Conservation (phyloP, 1,140 invertebrate genomes). For the Aplysia californica region DNA sequence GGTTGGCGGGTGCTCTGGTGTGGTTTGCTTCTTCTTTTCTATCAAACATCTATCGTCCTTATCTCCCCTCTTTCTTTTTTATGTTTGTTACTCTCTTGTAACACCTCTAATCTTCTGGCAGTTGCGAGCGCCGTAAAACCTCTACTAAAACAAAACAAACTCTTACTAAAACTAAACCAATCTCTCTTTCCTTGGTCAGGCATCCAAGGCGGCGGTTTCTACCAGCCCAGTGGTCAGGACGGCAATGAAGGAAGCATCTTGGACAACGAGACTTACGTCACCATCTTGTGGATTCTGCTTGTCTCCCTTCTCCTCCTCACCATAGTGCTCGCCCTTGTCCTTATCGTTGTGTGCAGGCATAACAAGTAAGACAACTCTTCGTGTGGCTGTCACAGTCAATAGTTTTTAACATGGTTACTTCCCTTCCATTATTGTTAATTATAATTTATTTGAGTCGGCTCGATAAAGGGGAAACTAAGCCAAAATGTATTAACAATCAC, state of each 20-base stretch:
- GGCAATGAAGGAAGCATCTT: background rate
- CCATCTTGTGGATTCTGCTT: constrained; percentile 13
- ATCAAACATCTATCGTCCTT: no score
- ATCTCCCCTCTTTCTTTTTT: background rate
- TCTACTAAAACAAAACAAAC: background rate
- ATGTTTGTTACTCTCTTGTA: background rate
- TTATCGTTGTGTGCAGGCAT: constrained; percentile 35
- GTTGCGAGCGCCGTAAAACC: background rate
- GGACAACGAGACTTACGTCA: background rate
- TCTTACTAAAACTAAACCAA: background rate
- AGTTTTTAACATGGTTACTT: no score
- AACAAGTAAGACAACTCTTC: constrained; percentile 43
- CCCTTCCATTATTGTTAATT: no score
- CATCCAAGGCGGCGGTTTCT: constrained; percentile 9
- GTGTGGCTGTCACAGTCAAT: no score
- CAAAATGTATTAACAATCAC: no score
- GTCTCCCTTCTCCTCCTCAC: constrained; percentile 26
- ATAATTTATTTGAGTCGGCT: no score
- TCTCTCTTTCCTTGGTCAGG: background rate
- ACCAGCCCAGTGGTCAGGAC: background rate
- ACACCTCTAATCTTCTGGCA: background rate
- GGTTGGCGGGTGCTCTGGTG: no score
- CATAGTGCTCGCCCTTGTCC: constrained; percentile 23
- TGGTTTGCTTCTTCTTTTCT: no score
- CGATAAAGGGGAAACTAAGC: no score